Base-by-base conservation (phyloP, 2,113 vertebrate species). In the Phasianus colchicus region DNA sequence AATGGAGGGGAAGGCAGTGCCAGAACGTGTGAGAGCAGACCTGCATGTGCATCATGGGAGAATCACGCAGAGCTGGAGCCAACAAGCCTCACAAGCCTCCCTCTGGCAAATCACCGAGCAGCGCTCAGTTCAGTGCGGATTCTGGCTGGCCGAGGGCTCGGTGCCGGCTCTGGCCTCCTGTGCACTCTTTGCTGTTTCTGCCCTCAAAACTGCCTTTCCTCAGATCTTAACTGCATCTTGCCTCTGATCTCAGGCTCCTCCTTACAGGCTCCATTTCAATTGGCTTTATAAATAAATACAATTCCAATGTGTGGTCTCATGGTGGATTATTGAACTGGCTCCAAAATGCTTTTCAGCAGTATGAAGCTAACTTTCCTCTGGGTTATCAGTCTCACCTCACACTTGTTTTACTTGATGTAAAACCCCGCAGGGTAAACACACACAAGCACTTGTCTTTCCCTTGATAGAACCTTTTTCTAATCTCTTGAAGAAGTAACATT, bases 281-380 rank as follows among this genome's bases (percentile, higher is more conserved):
- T 95, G 90, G 74, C 91, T 93, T 89, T 72, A 89, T 76, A 89
- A 89, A 93, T 89, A 95, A 94, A 79, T 82, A 75, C 79, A 25
- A 2, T 80, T 96, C 36, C 84, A 92, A 95, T 95, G 91, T 93
- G 94, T 92, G 94, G 94, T 92, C 92, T 95, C 91, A 19, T 24
- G 52, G 85, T 43, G 89, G 47, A 61, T 87, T 90, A 72, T 81
- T 93, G 91, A 92, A 83, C 72, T 27, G 84, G 55, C 89, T 95
- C 91, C 96, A 95, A 86, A 89, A 95, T 3, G 38, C 85, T 93
- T 91, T 88, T 92, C 83, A 80, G 75, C 20, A 5, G 90, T 83
- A 48, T 91, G 87, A 83, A 83, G 82, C 67, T 71, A 66, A 70
- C 85, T 91, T 91, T 95, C 85, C 72, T 11, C 65, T 63, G 74